These are phyloP conservation scores for Polypedilum vanderplanki DNA, from an alignment of 1,140 invertebrate genomes.

Conservation along the genomic window DNA sequence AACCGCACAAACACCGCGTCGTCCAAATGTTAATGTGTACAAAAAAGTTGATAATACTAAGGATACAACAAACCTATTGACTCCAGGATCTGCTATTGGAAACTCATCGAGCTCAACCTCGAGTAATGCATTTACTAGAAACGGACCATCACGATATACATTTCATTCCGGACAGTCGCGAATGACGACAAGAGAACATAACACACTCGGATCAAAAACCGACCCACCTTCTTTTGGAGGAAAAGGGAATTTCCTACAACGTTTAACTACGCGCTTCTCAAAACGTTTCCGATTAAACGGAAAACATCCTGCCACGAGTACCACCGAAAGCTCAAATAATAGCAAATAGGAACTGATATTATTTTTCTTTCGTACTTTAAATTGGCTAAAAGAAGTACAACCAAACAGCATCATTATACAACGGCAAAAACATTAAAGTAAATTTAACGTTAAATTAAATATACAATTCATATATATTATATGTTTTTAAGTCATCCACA, in stretches of 20 bases:
- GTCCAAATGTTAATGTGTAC: slow-evolving; percentile 20
- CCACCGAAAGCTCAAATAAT: slow-evolving; percentile 15
- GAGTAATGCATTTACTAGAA: slow-evolving; percentile 8
- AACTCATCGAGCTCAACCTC: slow-evolving; percentile 8
- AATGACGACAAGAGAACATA: background rate
- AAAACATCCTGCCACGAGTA: background rate
- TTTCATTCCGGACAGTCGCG: slow-evolving; percentile 23
- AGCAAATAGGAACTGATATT: slow-evolving; percentile 6
- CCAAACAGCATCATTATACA: background rate
- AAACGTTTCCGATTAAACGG: slow-evolving; percentile 8
- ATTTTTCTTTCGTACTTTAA: background rate
- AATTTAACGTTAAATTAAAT: too few species aligned
- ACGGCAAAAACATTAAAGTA: background rate
- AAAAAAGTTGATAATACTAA: slow-evolving; percentile 19
- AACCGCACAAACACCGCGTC: background rate
- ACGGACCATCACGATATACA: slow-evolving; percentile 15
- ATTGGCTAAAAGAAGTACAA: background rate
- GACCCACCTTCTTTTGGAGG: background rate
- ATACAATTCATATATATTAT: too few species aligned
- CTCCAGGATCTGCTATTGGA: background rate
- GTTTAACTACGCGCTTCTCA: background rate
- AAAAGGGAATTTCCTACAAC: slow-evolving; percentile 19
- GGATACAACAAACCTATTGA: background rate
- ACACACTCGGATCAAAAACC: background rate
- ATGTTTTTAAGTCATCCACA: too few species aligned